These are phyloP conservation scores for Catalaphyllia jardinei DNA, from an alignment of 64 coral and sea anemone species.

Conservation along the genomic window DNA sequence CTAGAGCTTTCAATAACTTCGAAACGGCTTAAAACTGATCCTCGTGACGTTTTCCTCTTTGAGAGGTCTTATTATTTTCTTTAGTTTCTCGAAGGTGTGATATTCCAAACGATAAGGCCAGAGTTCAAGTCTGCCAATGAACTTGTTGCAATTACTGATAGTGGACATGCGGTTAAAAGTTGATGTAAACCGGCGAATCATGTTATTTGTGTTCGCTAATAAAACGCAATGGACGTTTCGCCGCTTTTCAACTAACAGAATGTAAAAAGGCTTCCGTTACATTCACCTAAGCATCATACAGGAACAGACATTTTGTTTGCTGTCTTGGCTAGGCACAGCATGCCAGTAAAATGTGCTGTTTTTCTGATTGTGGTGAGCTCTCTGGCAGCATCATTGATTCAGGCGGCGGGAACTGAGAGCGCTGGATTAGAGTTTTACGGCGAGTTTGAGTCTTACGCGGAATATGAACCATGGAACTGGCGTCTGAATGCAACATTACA, in stretches of 20 bases:
- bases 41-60: not conserved
- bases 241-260: not conserved
- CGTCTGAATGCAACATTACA: constrained; percentile 24
- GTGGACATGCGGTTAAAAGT: constrained; percentile 7
- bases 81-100: not conserved
- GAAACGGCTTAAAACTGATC: not conserved
- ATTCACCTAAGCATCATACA: not conserved
- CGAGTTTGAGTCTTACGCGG: not conserved
- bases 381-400: not conserved
- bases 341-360: not conserved
- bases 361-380: not conserved
- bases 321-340: not conserved
- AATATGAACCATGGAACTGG: constrained; percentile 36
- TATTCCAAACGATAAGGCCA: not conserved
- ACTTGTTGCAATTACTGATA: not conserved
- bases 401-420: not conserved
- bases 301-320: not conserved
- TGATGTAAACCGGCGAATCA: constrained; percentile 13
- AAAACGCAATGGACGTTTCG: constrained; percentile 16
- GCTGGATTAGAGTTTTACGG: not conserved
- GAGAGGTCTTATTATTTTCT: constrained; percentile 13
- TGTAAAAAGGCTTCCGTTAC: not conserved
- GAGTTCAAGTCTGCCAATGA: constrained; percentile 6
- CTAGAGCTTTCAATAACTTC: too few relatives aligned
- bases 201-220: constrained; percentile 7